Evolutionary conservation across 2,113 vertebrate species (phyloP).

Genomic region (Periophthalmodon schlosseri): DNA sequence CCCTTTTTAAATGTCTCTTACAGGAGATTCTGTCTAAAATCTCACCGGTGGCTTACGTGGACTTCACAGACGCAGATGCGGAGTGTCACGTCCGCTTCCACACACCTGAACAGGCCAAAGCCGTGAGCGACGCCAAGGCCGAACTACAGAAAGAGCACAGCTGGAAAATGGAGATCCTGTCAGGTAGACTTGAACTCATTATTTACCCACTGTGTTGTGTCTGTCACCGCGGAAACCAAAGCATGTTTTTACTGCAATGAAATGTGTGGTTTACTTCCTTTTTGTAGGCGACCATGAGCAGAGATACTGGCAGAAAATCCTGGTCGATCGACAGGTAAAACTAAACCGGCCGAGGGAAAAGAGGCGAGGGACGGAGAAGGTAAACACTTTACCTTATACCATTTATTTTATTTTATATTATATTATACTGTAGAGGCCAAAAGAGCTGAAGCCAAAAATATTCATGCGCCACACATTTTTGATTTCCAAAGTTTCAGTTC

Average conservation of each 20-base stretch:
- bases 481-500: no score
- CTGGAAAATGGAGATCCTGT: constrained; percentile 88
- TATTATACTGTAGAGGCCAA: no score
- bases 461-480: no score
- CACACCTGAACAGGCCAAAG: constrained; percentile 84
- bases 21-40: constrained; percentile 84
- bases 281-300: constrained; percentile 89
- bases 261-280: neutral
- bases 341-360: constrained; percentile 95
- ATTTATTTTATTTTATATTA: neutral
- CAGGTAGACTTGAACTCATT: constrained; percentile 75
- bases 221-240: neutral
- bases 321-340: constrained; percentile 96
- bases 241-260: neutral
- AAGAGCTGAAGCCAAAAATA: no score
- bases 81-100: constrained; percentile 89
- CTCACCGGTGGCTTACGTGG: constrained; percentile 88
- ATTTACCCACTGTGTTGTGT: neutral
- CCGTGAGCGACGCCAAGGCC: constrained; percentile 63
- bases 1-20: neutral
- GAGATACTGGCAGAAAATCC: constrained; percentile 98
- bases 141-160: constrained; percentile 84
- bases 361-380: constrained; percentile 93
- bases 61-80: constrained; percentile 89
- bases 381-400: constrained; percentile 53